Percentiles rank a stretch among this genome's conserved stretches.
Evolutionary conservation across 2,113 vertebrate genomes (phyloP).

Genomic region (Sterna hirundo): DNA sequence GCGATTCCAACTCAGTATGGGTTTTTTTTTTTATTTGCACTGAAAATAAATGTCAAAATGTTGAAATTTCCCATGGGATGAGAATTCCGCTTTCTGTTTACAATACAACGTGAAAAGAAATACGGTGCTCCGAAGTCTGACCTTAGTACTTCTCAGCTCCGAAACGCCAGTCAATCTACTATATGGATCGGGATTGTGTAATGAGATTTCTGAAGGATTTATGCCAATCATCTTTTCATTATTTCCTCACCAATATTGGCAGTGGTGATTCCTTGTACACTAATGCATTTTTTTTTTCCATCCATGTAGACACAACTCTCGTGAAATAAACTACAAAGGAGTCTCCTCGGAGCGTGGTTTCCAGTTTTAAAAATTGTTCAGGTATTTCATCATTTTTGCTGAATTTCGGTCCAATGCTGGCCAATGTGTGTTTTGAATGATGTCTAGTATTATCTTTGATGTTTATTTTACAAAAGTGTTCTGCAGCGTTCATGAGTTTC

Average conservation of each 20-base stretch:
- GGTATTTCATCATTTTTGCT: background rate
- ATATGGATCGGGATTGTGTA: background rate
- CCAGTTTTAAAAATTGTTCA: background rate
- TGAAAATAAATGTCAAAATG: constrained; percentile 55
- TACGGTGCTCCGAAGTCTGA: constrained; percentile 2
- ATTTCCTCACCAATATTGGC: background rate
- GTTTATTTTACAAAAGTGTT: background rate
- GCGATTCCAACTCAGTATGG: background rate
- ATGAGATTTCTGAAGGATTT: constrained; percentile 23
- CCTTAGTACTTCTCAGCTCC: constrained; percentile 6
- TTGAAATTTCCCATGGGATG: constrained; percentile 10
- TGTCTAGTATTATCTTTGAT: background rate
- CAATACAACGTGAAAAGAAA: constrained; percentile 16
- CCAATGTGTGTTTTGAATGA: background rate
- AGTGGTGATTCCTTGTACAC: background rate
- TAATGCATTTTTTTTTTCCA: background rate
- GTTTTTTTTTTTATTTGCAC: constrained; percentile 41
- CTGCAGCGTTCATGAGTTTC: background rate
- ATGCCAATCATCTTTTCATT: constrained; percentile 38
- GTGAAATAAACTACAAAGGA: background rate
- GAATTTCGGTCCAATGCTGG: background rate
- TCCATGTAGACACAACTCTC: background rate
- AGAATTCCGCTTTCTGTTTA: constrained; percentile 24
- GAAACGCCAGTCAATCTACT: background rate
- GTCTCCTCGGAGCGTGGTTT: background rate